A percentile compares a stretch with the other conserved stretches of the same genome.
Evolutionary conservation across 2,113 vertebrate species (phyloP).

Genomic region (Hyperopisus bebe): DNA sequence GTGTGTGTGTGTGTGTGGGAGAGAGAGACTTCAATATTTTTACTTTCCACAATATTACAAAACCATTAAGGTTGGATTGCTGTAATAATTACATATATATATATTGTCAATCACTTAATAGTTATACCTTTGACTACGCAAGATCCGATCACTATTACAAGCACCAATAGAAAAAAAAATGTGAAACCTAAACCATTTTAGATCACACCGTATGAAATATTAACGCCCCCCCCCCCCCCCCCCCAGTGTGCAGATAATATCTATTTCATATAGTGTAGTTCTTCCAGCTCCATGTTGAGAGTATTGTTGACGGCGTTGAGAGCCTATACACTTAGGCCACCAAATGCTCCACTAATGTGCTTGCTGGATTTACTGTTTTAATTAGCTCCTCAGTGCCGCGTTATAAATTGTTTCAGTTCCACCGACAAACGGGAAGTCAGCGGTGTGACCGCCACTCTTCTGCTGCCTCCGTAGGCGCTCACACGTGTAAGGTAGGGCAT

Average conservation of each 20-base stretch:
- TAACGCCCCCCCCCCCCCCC: neutral
- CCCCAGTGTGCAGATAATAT: slow-evolving; percentile 4
- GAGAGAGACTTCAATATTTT: neutral
- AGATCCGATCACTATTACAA: neutral
- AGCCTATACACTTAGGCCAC: neutral
- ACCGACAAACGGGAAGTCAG: neutral
- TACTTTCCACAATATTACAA: neutral
- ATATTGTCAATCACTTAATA: neutral
- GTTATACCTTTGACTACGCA: neutral
- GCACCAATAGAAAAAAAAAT: neutral
- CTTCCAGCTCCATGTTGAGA: neutral
- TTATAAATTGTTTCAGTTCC: slow-evolving; percentile 82
- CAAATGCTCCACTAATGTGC: slow-evolving; percentile 71
- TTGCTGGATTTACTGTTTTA: slow-evolving; percentile 88
- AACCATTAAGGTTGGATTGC: neutral
- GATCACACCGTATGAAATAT: neutral
- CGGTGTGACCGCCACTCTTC: neutral
- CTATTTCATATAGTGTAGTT: neutral
- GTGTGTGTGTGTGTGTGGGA: neutral
- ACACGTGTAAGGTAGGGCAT: neutral
- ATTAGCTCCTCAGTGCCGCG: slow-evolving; percentile 80
- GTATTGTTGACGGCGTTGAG: neutral
- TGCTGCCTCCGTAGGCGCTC: neutral
- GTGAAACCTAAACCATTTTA: neutral
- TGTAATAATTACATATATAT: neutral